A percentile compares a stretch with the other conserved stretches of the same genome.
Evolutionary conservation across 2,888 invertebrate genomes (phyloP).

Genomic region (Oligia latruncula): DNA sequence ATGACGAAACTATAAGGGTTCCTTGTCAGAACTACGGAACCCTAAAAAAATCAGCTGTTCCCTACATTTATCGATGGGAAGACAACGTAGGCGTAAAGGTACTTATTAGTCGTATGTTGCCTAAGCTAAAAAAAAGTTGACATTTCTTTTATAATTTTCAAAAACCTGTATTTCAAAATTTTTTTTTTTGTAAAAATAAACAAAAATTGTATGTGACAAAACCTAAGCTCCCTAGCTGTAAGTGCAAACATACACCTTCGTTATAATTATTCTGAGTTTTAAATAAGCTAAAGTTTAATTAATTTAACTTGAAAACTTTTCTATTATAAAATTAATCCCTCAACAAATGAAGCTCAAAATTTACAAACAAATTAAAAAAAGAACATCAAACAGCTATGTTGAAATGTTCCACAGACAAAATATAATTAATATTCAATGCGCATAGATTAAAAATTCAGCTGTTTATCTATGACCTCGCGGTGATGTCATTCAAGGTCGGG

Average conservation of each 20-base stretch:
- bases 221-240: background rate
- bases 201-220: background rate
- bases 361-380: conserved; percentile 13
- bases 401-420: conserved; percentile 42
- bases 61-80: background rate
- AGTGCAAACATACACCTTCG: background rate
- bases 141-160: no score
- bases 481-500: conserved; percentile 70
- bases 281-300: background rate
- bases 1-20: no score
- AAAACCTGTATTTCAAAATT: no score
- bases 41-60: no score
- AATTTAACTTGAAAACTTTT: background rate
- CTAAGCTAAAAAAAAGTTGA: no score
- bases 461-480: conserved; percentile 61
- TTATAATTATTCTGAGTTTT: background rate
- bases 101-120: background rate
- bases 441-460: conserved; percentile 64
- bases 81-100: background rate
- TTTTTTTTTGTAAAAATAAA: no score
- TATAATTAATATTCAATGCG: conserved; percentile 58
- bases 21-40: no score
- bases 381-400: conserved; percentile 16
- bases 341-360: conserved; percentile 16
- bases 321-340: background rate